Conservation (phyloP, 1,140 invertebrate genomes). For the Drosophila albomicans region DNA sequence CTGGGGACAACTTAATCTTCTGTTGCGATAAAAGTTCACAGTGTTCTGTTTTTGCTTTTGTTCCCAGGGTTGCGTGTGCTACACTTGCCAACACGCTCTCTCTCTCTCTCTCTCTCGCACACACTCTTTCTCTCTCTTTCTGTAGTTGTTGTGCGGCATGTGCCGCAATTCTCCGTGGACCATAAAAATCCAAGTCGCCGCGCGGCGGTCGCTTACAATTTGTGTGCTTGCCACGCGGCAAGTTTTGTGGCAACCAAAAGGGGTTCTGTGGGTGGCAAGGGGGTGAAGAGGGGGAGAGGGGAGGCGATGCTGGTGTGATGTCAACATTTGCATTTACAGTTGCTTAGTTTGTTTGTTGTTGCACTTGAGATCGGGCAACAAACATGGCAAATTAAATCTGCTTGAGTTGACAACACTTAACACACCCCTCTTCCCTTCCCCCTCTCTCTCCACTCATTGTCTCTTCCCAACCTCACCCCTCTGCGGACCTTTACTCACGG, state of each 20-base stretch:
- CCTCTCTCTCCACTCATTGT: background rate
- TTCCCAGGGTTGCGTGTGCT: conserved; percentile 69
- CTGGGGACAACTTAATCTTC: conserved; percentile 82
- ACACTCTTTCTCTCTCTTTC: background rate
- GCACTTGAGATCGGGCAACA: conserved; percentile 64
- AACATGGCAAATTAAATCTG: conserved; percentile 84
- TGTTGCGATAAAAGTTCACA: conserved; percentile 74
- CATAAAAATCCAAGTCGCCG: conserved; percentile 58
- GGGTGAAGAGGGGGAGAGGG: background rate
- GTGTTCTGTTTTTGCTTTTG: conserved; percentile 7
- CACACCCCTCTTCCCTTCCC: conserved; percentile 23
- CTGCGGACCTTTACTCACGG: background rate
- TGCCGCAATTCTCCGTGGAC: conserved; percentile 77
- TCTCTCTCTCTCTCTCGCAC: background rate
- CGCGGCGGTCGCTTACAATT: conserved; percentile 60
- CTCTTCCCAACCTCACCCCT: too few species aligned
- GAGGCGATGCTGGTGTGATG: conserved; percentile 64
- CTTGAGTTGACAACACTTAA: conserved; percentile 83
- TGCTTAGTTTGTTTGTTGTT: conserved; percentile 68
- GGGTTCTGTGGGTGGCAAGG: too few species aligned
- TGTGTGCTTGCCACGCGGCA: conserved; percentile 58
- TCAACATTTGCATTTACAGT: conserved; percentile 82
- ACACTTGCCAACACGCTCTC: background rate
- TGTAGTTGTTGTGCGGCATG: conserved; percentile 49
- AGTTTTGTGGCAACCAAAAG: background rate